phyloP scores from a whole-genome alignment of 2,113 vertebrate genomes.

The Trachemys scripta region DNA sequence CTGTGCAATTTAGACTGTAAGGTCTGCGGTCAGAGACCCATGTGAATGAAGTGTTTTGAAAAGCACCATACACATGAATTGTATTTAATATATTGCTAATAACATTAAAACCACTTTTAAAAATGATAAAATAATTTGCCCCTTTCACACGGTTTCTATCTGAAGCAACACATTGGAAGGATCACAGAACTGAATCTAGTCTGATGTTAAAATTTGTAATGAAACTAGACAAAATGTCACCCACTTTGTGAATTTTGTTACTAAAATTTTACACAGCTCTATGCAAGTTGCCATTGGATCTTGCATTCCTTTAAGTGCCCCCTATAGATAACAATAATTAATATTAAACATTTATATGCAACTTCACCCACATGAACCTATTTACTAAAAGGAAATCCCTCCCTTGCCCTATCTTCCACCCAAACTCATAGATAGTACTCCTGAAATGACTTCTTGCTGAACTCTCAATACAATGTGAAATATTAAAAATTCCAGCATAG shows the following conservation, averaged over 20 bases:
- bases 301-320: neutral
- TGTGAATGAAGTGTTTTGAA: neutral
- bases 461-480: neutral
- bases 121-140: neutral
- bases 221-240: neutral
- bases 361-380: neutral
- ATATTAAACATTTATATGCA: neutral
- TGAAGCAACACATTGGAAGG: neutral
- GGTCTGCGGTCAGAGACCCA: neutral
- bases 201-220: neutral
- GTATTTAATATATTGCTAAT: neutral
- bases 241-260: neutral
- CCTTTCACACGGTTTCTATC: neutral
- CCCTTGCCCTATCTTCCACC: rapidly evolving
- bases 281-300: neutral
- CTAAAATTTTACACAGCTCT: neutral
- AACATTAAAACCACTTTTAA: neutral
- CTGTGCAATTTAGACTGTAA: neutral
- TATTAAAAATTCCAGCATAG: neutral
- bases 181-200: neutral
- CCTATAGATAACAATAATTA: neutral
- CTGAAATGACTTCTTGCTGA: neutral
- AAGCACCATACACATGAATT: neutral
- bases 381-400: neutral
- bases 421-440: neutral